Evolutionary conservation across 2,113 vertebrate genomes (phyloP).

Genomic region (Alectura lathami): DNA sequence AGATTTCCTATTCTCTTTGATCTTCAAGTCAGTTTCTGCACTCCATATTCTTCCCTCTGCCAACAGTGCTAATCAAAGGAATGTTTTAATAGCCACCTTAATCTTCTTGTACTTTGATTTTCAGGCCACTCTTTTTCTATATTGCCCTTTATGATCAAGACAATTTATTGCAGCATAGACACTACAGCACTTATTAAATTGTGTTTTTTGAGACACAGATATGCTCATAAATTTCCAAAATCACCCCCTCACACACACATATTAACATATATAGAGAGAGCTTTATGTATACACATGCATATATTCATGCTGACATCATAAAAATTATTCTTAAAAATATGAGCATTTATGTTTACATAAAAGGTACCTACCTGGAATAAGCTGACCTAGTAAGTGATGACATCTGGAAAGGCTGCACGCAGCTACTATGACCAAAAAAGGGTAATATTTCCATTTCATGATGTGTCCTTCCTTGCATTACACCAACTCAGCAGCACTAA

Average conservation of each 20-base stretch:
- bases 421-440: slow-evolving; percentile 80
- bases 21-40: not conserved
- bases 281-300: not conserved
- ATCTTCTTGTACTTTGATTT: not conserved
- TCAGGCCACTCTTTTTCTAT: not conserved
- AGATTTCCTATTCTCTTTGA: slow-evolving; percentile 2
- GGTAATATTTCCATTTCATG: slow-evolving; percentile 86
- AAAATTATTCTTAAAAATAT: not conserved
- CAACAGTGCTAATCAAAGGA: not conserved
- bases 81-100: not conserved
- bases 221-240: not conserved
- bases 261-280: not conserved
- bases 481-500: slow-evolving; percentile 68
- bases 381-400: slow-evolving; percentile 77
- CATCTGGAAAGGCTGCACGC: slow-evolving; percentile 77
- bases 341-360: not conserved
- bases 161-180: not conserved
- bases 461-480: slow-evolving; percentile 87
- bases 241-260: not conserved
- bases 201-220: not conserved
- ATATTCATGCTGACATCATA: not conserved
- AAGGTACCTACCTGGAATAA: slow-evolving; percentile 86
- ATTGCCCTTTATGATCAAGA: not conserved
- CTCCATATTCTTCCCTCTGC: not conserved
- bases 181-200: not conserved